Evolutionary conservation across 2,113 vertebrate genomes (phyloP).

Genomic region (Psittacula cyanocephala): DNA sequence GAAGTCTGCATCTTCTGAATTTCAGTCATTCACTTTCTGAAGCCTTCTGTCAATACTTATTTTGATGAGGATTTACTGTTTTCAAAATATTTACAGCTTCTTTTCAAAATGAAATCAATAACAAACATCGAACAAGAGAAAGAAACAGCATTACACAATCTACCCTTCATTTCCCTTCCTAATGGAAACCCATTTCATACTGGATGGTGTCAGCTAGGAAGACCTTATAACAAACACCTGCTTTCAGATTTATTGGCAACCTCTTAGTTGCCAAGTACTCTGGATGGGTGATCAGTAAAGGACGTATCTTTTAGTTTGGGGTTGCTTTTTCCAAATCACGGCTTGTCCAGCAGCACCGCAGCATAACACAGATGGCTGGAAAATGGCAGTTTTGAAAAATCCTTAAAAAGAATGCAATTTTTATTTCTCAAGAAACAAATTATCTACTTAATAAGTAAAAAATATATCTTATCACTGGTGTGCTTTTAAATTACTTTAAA

Average conservation of each 20-base stretch:
- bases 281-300: neutral
- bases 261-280: neutral
- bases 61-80: neutral
- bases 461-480: neutral
- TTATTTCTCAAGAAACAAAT: neutral
- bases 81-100: constrained; percentile 37
- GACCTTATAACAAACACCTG: neutral
- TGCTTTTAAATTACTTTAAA: constrained; percentile 6
- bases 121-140: neutral
- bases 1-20: neutral
- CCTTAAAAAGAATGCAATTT: neutral
- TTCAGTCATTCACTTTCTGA: neutral
- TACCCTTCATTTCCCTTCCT: neutral
- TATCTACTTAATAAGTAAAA: neutral
- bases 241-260: neutral
- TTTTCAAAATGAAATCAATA: constrained; percentile 46
- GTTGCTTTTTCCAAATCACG: neutral
- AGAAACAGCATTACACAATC: neutral
- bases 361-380: neutral
- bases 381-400: neutral
- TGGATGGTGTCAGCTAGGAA: neutral
- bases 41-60: constrained; percentile 10
- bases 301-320: no score
- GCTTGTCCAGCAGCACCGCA: neutral
- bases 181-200: neutral